Evolutionary conservation across 2,797 vertebrate genomes (phyloP), one percentile per base, ranked within the genome.

Genomic region (Liparis tanakae): DNA sequence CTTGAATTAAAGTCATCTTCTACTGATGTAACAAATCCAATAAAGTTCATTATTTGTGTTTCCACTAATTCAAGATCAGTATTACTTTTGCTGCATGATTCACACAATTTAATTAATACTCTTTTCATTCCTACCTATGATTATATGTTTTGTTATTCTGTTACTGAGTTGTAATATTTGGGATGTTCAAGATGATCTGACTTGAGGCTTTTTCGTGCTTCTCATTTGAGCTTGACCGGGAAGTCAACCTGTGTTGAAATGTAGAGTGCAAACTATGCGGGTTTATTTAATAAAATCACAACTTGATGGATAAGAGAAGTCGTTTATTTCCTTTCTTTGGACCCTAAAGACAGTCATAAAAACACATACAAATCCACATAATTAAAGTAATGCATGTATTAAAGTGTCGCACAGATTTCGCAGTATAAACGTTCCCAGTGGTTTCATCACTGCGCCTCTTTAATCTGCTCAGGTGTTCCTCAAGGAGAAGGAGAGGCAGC

Each of bases 401-500:
- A 14, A 70, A 70, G 74, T 53, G 17, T 59, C 36, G 37, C 4
- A 33, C 22, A 4, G 58, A 67, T 57, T 57, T n/a, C 41, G 56
- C 18, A 18, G 30, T 33, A 18, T 37, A 64, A 30, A 46, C 22
- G 46, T 37, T 51, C 14, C 7, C 13, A 6, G 2, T 53, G 55
- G 36, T 67, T 74, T 72, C 18, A 44, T 70, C 25, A 18, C 56
- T 50, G 13, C 3, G 6, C 22, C 10, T 33, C 10, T 56, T 67
- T 72, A 25, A 55, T 86, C 53, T 70, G 0, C 14, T 62, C 86
- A 99, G 98, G 96, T 99, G 56, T 99, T 98, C 69, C 94, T 99
- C 85, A 99, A 98, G 68, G 96, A 97, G 81, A 90, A 89, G 0
- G 94, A 95, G 67, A 88, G 95, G 15, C 96, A 97, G 81, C 88